phyloP scores from a whole-genome alignment of 2,888 invertebrate genomes.

The Chesias legatella region DNA sequence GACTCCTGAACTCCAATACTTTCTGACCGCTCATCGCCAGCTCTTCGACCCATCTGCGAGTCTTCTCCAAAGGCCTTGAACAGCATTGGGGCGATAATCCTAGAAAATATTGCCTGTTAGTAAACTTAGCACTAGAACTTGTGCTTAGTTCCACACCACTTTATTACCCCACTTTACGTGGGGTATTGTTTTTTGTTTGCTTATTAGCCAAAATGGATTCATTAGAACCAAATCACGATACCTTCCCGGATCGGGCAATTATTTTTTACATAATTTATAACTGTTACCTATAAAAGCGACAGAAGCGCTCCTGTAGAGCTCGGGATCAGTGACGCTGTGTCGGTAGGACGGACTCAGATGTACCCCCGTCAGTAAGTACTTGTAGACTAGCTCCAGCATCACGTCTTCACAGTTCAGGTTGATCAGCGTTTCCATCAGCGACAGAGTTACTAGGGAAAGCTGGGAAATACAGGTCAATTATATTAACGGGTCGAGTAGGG shows the following conservation, averaged over 20 bases:
- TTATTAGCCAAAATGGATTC: too few species aligned
- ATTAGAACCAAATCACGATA: too few species aligned
- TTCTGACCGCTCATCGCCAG: constrained; percentile 54
- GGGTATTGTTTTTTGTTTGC: too few species aligned
- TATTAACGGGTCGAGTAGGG: too few species aligned
- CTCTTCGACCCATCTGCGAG: constrained; percentile 65
- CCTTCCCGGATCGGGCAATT: too few species aligned
- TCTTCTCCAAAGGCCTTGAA: constrained; percentile 53
- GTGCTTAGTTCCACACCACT: too few species aligned
- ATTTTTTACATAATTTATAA: too few species aligned
- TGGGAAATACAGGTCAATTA: constrained; percentile 42
- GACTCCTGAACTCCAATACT: constrained; percentile 53
- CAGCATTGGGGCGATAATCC: constrained; percentile 81
- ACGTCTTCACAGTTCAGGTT: constrained; percentile 97
- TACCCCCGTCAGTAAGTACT: constrained; percentile 82
- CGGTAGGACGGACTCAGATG: constrained; percentile 55
- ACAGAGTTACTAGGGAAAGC: constrained; percentile 92
- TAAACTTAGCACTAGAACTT: constrained; percentile 52
- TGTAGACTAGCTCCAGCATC: constrained; percentile 94
- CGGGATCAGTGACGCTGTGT: constrained; percentile 55
- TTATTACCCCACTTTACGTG: too few species aligned
- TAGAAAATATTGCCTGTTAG: too few species aligned
- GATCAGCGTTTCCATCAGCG: constrained; percentile 93
- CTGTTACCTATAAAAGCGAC: constrained; percentile 51
- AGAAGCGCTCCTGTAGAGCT: constrained; percentile 64